Base-by-base conservation (phyloP, 2,113 vertebrate species). In the Eurypyga helias region DNA sequence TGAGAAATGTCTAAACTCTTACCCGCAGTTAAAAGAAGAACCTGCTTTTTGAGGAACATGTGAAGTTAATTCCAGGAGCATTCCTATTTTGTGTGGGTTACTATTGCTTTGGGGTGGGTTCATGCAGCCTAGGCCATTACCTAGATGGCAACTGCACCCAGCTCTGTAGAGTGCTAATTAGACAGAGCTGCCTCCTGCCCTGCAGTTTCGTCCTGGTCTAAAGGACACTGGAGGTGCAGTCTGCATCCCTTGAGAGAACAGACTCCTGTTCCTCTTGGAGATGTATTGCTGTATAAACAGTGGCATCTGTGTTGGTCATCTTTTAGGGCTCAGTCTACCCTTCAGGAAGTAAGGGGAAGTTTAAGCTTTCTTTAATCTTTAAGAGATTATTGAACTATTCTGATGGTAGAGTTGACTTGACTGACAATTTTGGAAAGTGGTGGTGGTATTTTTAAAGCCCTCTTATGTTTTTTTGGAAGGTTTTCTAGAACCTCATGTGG, bases 401-500 rank as follows among this genome's bases (percentile, higher is more conserved):
- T 6, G 3, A 66, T 73, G 38, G 43, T 76, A 54, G 45, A 25
- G 7, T 90, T 96, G 75, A 88, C 61, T 92, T 31, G 11, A 95
- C 18, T 92, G 73, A 94, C 70, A 67, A 66, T 76, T 95, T 82
- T 78, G 26, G 36, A 70, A 64, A 31, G 17, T 60, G 28, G 49
- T 58, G 21, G 55, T 67, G 16, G 8, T 62, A 28, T 26, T 79
- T 96, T 91, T 70, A 36, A 95, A 92, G 60, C 12, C 17, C 14
- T 70, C 73, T 91, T 78, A 87, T 71, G 2, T 46, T 29, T 87
- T 75, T 75, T 95, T 69, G 36, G 57, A 94, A 96, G 49, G 12
- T 81, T 94, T 97, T 85, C 45, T 51, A 95, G 81, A 83, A 36
- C 28, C 33, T 94, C n/a, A 14, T 87, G 38, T 58, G 24, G 52